Percentiles rank a stretch among this genome's conserved stretches.
phyloP scores from a whole-genome alignment of 2,113 vertebrate species.

The Aspiorhynchus laticeps region DNA sequence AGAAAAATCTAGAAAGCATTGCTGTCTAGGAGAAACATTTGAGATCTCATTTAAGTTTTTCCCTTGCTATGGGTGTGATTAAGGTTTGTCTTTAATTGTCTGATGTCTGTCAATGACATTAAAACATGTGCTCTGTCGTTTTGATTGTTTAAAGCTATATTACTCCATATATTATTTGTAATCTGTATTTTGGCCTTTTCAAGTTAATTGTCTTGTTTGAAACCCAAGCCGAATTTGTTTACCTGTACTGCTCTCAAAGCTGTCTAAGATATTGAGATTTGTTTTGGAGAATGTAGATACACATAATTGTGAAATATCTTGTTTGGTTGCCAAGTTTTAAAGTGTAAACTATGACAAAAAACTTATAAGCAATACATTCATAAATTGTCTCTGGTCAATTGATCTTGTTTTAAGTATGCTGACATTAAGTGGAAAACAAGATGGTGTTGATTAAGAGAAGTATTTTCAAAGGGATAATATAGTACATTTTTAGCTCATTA shows the following conservation, averaged over 20 bases:
- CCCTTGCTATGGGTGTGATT: not conserved
- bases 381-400: not conserved
- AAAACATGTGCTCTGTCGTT: not conserved
- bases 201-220: not conserved
- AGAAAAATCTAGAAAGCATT: not conserved
- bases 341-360: not conserved
- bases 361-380: not conserved
- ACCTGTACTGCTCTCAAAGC: not conserved
- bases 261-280: not conserved
- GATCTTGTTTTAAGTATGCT: not conserved
- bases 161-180: not conserved
- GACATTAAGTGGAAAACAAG: not conserved
- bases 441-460: not conserved
- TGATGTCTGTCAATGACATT: not conserved
- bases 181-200: not conserved
- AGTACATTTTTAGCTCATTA: not conserved
- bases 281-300: not conserved
- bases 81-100: not conserved
- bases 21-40: not conserved
- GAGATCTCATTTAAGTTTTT: not conserved
- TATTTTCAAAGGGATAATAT: not conserved
- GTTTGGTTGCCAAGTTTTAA: not conserved
- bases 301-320: not conserved
- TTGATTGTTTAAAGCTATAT: not conserved
- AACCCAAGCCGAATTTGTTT: too few relatives aligned